Percentiles rank a stretch among this genome's conserved stretches.
phyloP scores from a whole-genome alignment of 2,888 invertebrate species.

The Conomelus anceps region DNA sequence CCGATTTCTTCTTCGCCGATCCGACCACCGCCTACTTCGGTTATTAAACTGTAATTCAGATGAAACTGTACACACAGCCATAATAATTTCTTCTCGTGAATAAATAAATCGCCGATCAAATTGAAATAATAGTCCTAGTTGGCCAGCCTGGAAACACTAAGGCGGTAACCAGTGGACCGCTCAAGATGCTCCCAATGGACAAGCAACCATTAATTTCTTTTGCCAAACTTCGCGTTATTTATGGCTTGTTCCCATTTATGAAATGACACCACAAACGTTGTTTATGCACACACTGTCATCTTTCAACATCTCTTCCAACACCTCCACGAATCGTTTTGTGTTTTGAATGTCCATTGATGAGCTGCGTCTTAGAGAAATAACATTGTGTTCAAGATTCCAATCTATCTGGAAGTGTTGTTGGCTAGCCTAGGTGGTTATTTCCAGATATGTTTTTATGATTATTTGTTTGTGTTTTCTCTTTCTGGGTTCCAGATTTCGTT shows the following conservation, averaged over 20 bases:
- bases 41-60: background rate
- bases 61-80: background rate
- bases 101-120: background rate
- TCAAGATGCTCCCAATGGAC: background rate
- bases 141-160: too few species aligned
- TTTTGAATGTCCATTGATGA: background rate
- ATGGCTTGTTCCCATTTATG: background rate
- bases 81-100: background rate
- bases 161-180: background rate
- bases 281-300: background rate
- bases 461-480: background rate
- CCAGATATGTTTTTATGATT: background rate
- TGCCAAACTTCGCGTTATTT: background rate
- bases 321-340: background rate
- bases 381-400: background rate
- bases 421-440: background rate
- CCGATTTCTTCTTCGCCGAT: background rate
- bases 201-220: background rate
- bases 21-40: background rate
- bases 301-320: background rate
- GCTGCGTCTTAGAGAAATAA: background rate
- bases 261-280: background rate
- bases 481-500: background rate
- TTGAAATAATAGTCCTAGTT: background rate
- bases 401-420: background rate